Evolutionary conservation across 2,888 invertebrate species (phyloP), one percentile per base, ranked within the genome.

Genomic region (Lasioglossum leucozonium): DNA sequence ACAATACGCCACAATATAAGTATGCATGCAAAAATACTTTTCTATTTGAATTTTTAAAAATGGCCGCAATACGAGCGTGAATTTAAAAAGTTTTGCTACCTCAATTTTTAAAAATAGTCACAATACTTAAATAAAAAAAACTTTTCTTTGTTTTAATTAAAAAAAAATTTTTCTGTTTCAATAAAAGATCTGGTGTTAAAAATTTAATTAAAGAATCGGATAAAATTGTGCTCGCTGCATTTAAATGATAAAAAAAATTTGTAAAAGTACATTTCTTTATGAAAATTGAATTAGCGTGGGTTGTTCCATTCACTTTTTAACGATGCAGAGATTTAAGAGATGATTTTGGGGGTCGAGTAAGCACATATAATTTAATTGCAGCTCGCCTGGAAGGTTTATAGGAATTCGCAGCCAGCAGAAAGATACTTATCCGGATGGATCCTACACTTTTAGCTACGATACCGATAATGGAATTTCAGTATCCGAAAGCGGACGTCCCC

Each of bases 401-500:
- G 93, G 82, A 1, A 94, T 94, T 82, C 93, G 94, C 55, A 94
- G 90, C 77, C 94, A 94, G 79, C 83, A 86, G 1, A 91, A 91
- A 44, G 94, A 94, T 40, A 90, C 91, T 65, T 91, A 91, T 51
- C 94, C 94, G 5, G 94, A 94, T 80, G 94, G 94, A 72, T 90
- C 93, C 76, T 94, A 94, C 76, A 88, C 79, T 6, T 94, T 87
- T 89, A 94, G 94, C 77, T 95, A 94, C 87, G 94, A 95, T 75
- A 95, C 95, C 44, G 95, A 93, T 22, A 95, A 95, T 84, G 95
- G 95, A 75, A 95, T 95, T 81, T 93, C 94, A 2, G 94, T 92
- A 0, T 89, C 91, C 0, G 94, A 94, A 85, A 92, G 81, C n/a
- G 94, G 94, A 81, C 91, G 91, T 26, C 92, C 94, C 2, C 93